A percentile compares a stretch with the other conserved stretches of the same genome.
phyloP scores from a whole-genome alignment of 2,888 invertebrate species.

The Conus canariensis region DNA sequence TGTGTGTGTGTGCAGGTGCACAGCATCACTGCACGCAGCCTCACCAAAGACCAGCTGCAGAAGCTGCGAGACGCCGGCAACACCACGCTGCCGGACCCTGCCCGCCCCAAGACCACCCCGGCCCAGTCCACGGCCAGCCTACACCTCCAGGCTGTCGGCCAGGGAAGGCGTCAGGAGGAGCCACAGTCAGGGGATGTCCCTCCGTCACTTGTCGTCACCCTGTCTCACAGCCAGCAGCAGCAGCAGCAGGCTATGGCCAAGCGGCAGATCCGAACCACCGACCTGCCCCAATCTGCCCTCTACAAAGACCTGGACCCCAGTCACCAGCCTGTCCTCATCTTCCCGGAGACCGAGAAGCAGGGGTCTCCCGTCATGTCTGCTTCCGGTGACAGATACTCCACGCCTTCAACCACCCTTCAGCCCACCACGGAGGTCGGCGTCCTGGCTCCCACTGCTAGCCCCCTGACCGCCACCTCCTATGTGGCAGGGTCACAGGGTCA shows the following conservation, averaged over 20 bases:
- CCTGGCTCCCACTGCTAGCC: background rate
- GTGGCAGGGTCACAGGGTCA: background rate
- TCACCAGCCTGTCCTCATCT: conserved; percentile 44
- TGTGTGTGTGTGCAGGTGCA: conserved; percentile 58
- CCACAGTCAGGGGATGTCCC: background rate
- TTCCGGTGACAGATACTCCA: background rate
- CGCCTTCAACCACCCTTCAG: no score
- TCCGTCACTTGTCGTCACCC: background rate
- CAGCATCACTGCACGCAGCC: conserved; percentile 70
- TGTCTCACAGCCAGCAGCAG: background rate
- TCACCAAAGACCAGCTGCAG: conserved; percentile 67
- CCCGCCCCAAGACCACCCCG: background rate
- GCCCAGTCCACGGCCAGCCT: background rate
- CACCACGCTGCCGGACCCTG: background rate
- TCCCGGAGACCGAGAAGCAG: background rate
- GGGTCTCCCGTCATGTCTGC: background rate
- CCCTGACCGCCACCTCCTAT: background rate
- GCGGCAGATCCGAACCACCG: background rate
- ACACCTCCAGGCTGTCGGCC: background rate
- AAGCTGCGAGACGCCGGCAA: conserved; percentile 52
- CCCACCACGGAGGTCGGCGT: background rate
- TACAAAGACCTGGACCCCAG: conserved; percentile 31
- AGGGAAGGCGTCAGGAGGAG: background rate
- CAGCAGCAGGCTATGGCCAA: background rate
- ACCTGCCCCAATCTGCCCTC: conserved; percentile 33